Evolutionary conservation across 2,888 invertebrate genomes (phyloP).

Genomic region (Hecatera dysodea): DNA sequence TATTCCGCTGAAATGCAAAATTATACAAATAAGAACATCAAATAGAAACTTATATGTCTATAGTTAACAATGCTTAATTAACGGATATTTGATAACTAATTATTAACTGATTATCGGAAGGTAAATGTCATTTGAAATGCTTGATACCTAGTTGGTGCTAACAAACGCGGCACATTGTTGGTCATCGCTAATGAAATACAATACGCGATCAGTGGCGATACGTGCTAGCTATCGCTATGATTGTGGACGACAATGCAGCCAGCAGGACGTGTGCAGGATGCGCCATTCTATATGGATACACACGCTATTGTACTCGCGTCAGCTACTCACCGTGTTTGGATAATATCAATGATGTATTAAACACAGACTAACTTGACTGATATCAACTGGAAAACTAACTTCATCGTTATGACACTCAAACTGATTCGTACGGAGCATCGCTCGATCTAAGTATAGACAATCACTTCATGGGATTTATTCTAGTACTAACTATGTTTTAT

Average conservation of each 20-base stretch:
- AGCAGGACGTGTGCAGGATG: slow-evolving; percentile 9
- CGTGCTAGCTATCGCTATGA: not conserved
- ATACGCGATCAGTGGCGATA: slow-evolving; percentile 18
- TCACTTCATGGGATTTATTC: slow-evolving; percentile 25
- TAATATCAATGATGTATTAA: slow-evolving; percentile 21
- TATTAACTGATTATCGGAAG: not conserved
- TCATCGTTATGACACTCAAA: slow-evolving; percentile 6
- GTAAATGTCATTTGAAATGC: slow-evolving; percentile 13
- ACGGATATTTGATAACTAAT: slow-evolving; percentile 5
- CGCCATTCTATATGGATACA: slow-evolving; percentile 9
- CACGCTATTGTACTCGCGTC: slow-evolving; percentile 22
- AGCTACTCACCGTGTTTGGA: not conserved
- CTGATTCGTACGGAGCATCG: not conserved
- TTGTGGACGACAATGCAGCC: slow-evolving; percentile 18
- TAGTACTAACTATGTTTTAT: not conserved
- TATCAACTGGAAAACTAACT: slow-evolving; percentile 14
- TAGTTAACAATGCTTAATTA: slow-evolving; percentile 6
- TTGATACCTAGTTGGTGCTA: not conserved
- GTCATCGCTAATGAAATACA: slow-evolving; percentile 19
- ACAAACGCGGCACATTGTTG: slow-evolving; percentile 9
- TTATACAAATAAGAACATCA: slow-evolving; percentile 4
- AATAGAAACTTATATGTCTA: not conserved
- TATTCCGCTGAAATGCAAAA: no score
- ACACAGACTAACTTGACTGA: slow-evolving; percentile 5
- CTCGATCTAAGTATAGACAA: slow-evolving; percentile 4